Evolutionary conservation across 2,888 invertebrate species (phyloP).

Genomic region (Eupithecia pulchellata): DNA sequence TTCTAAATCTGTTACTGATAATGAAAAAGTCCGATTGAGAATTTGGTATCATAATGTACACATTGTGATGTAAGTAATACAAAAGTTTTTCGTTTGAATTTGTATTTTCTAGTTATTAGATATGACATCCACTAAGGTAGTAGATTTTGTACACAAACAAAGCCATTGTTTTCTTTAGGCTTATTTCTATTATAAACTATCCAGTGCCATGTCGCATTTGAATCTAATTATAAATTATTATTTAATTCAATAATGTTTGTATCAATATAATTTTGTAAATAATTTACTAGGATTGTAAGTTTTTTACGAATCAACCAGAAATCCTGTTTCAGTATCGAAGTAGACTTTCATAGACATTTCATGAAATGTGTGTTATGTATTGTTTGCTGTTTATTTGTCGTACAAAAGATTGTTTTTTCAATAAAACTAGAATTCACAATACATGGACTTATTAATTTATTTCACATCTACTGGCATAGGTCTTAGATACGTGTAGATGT

Average conservation of each 20-base stretch:
- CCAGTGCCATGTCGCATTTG: background rate
- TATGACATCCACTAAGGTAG: background rate
- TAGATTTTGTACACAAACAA: background rate
- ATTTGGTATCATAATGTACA: no score
- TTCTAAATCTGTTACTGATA: background rate
- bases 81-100: no score
- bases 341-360: background rate
- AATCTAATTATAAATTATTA: background rate
- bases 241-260: background rate
- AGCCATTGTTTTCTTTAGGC: background rate
- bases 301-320: conserved; percentile 5
- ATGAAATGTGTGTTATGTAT: conserved; percentile 17
- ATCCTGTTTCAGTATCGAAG: background rate
- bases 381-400: conserved; percentile 35
- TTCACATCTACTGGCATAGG: no score
- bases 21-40: no score
- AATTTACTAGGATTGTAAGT: conserved; percentile 8
- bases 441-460: conserved; percentile 18
- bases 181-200: background rate
- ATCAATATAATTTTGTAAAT: conserved; percentile 5
- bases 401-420: conserved; percentile 49
- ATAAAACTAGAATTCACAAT: conserved; percentile 61
- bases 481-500: no score
- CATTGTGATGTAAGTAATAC: no score
- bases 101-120: no score